phyloP scores from a whole-genome alignment of 2,113 vertebrate species.

The Euleptes europaea region DNA sequence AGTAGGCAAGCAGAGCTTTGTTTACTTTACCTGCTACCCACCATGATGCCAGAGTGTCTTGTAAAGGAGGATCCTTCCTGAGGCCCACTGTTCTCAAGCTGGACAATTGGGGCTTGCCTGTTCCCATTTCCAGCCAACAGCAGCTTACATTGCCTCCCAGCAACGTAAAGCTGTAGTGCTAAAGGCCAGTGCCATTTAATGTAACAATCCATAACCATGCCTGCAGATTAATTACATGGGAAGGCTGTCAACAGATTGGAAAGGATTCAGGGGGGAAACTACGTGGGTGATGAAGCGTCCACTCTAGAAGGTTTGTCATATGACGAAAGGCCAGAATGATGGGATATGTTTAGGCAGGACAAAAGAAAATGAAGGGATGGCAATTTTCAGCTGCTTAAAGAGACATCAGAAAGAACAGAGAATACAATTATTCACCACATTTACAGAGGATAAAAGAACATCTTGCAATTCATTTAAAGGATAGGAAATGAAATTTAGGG shows the following conservation, averaged over 20 bases:
- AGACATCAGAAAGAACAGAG: background rate
- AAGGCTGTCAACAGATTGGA: slow-evolving; percentile 24
- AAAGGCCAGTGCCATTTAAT: background rate
- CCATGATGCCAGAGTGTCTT: background rate
- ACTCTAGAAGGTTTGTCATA: slow-evolving; percentile 6
- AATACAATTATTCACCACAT: slow-evolving; percentile 1
- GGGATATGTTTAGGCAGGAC: slow-evolving; percentile 10
- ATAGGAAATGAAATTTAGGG: background rate
- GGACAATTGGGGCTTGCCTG: background rate
- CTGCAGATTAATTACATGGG: slow-evolving; percentile 10
- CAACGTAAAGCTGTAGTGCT: background rate
- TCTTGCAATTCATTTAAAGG: slow-evolving; percentile 1
- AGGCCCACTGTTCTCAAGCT: background rate
- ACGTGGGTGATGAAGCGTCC: slow-evolving; percentile 3
- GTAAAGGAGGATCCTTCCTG: background rate
- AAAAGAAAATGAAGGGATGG: background rate
- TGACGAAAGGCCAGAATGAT: background rate
- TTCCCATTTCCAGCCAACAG: background rate
- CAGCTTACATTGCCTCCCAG: background rate
- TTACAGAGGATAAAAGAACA: background rate
- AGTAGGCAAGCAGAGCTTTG: background rate
- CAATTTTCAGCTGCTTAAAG: slow-evolving; percentile 16
- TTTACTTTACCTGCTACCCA: background rate
- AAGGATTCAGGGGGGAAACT: background rate
- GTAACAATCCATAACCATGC: background rate